Conservation (phyloP, 2,113 vertebrate genomes). For the Mormyrus iriodes region DNA sequence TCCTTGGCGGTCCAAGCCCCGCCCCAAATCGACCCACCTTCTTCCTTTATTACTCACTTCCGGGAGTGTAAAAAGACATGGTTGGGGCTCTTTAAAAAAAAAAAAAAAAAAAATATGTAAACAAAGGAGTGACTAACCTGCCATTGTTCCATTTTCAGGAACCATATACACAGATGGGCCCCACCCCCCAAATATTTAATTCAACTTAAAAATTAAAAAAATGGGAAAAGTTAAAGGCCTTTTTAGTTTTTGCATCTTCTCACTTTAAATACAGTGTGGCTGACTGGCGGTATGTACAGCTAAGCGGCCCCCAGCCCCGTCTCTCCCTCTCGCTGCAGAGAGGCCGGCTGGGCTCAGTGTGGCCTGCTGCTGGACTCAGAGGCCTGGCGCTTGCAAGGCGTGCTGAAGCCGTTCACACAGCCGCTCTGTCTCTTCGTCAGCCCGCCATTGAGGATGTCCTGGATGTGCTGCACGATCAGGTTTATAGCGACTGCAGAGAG, state of each 20-base stretch:
- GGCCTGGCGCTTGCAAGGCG: slow-evolving; percentile 70
- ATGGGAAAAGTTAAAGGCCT: slow-evolving; percentile 50
- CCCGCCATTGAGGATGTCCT: slow-evolving; percentile 93
- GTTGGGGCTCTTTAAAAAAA: slow-evolving; percentile 40
- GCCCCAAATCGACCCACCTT: slow-evolving; percentile 26
- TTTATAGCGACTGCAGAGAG: slow-evolving; percentile 85
- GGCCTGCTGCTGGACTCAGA: slow-evolving; percentile 92
- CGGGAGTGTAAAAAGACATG: slow-evolving; percentile 40
- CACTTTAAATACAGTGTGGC: slow-evolving; percentile 47
- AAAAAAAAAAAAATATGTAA: slow-evolving; percentile 33
- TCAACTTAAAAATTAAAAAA: background rate
- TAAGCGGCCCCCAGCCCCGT: slow-evolving; percentile 22
- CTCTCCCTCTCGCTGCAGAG: slow-evolving; percentile 39
- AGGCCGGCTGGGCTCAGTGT: slow-evolving; percentile 69
- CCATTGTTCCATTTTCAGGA: background rate
- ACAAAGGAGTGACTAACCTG: slow-evolving; percentile 17
- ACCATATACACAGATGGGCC: slow-evolving; percentile 11
- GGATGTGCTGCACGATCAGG: slow-evolving; percentile 96
- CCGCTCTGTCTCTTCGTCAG: slow-evolving; percentile 82
- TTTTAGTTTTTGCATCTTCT: slow-evolving; percentile 49
- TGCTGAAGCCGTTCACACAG: slow-evolving; percentile 70
- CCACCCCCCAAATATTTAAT: slow-evolving; percentile 24
- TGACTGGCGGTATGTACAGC: slow-evolving; percentile 53
- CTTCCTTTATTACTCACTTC: slow-evolving; percentile 55
- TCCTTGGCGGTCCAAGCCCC: slow-evolving; percentile 43